These are phyloP conservation scores for Asteroscopus sphinx DNA, from an alignment of 2,888 invertebrate genomes.

Conservation along the genomic window DNA sequence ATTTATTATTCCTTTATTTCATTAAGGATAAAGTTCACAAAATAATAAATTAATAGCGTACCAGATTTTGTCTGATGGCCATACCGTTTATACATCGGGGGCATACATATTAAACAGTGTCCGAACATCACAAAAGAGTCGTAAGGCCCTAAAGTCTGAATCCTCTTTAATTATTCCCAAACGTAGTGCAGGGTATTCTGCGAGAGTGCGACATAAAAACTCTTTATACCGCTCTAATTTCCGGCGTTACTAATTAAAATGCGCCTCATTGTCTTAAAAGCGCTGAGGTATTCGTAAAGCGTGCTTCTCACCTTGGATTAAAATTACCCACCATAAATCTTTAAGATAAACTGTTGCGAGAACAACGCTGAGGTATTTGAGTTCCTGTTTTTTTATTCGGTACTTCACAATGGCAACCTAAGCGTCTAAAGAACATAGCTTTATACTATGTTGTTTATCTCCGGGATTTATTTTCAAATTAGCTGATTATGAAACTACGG, in stretches of 20 bases:
- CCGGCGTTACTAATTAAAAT: slow-evolving; percentile 44
- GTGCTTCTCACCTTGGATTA: slow-evolving; percentile 4
- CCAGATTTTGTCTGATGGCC: background rate
- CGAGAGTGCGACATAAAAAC: slow-evolving; percentile 33
- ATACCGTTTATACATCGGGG: background rate
- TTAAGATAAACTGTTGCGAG: slow-evolving; percentile 6
- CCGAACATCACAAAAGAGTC: slow-evolving; percentile 15
- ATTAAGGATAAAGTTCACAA: slow-evolving; percentile 11
- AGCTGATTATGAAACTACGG: too few relatives aligned
- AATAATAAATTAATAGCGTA: slow-evolving; percentile 9
- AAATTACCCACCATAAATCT: slow-evolving; percentile 20
- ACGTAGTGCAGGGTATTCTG: slow-evolving; percentile 9
- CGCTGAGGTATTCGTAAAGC: slow-evolving; percentile 18
- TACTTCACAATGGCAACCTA: background rate
- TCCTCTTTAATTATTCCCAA: slow-evolving; percentile 31
- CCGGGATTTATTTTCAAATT: background rate
- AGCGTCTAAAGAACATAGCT: background rate
- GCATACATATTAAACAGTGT: slow-evolving; percentile 21
- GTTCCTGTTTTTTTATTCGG: background rate
- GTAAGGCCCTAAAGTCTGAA: slow-evolving; percentile 6
- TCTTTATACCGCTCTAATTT: slow-evolving; percentile 24
- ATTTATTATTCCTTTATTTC: background rate
- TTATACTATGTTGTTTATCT: background rate
- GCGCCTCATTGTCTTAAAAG: slow-evolving; percentile 15
- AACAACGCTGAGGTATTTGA: background rate